Base-by-base conservation (phyloP, 1,140 invertebrate species). In the Drosophila navojoa region DNA sequence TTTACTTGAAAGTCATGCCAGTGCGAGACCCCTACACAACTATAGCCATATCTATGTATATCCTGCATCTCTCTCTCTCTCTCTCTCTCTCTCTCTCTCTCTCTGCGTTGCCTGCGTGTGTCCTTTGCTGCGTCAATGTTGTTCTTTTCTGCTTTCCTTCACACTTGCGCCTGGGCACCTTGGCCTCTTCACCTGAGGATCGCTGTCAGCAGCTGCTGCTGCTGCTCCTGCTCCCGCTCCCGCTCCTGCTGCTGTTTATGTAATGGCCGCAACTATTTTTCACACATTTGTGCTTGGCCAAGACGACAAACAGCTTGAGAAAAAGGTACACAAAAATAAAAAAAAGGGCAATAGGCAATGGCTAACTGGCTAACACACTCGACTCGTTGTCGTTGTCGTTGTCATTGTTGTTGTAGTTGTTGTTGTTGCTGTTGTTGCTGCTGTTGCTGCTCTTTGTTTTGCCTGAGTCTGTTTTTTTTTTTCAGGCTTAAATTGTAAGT, bases 1-100 rank as follows among this genome's bases (percentile, higher is more conserved):
- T 87, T 87, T 87, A 87, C 82, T 59, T 64, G 59, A 68, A 61
- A 87, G 72, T 76, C 67, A 71, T 67, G 72, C 68, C 45, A 76
- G 49, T 40, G 54, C 49, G 50, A 44, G 35, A 38, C 10, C 35
- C 35, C 35, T 38, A 32, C 32, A 32, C 32, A 32, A 9, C 32
- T 32, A 32, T 32, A 32, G 9, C 32, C 10, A 35, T 35, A 38
- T 38, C 35, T 11, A 38, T 11, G 3, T 38, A 38, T 38, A 11
- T 13, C 50, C 32, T 32, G 4, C 16, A 5, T 16, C 5, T 5
- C 52, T 57, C 27, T 27, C 27, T 4, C 27, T 58, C 66, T 59
- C 50, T 47, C 52, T 72, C 54, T 35, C 58, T 71, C 38, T 16
- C 16, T 35, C 25, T 50, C 63, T 45, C 4, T 19, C 6, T 9